Evolutionary conservation across 2,888 invertebrate species (phyloP).

Genomic region (Orthonychiurus folsomi): DNA sequence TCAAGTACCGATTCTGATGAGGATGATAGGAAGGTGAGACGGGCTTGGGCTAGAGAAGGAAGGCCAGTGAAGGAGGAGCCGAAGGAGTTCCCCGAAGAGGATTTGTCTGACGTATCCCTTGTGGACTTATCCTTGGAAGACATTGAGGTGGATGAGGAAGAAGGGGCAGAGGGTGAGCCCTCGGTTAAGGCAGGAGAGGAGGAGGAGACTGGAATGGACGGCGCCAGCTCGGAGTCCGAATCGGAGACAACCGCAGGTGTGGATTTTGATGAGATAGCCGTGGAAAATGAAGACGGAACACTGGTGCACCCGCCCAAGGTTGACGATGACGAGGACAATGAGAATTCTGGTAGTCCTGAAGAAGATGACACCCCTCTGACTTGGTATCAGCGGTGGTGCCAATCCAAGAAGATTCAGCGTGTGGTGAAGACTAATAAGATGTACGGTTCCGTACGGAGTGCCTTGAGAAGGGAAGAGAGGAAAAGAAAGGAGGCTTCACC

Average conservation of each 20-base stretch:
- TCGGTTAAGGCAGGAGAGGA: conserved; percentile 1
- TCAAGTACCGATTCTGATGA: conserved; percentile 3
- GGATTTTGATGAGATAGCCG: not conserved
- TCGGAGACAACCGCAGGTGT: conserved; percentile 8
- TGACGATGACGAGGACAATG: not conserved
- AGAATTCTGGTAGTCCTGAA: not conserved
- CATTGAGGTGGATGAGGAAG: conserved; percentile 12
- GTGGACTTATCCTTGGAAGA: conserved; percentile 4
- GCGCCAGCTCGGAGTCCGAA: conserved; percentile 16
- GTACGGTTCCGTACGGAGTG: conserved; percentile 38
- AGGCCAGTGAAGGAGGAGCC: not conserved
- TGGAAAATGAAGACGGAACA: not conserved
- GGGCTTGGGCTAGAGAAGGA: not conserved
- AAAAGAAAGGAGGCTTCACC: conserved; percentile 8
- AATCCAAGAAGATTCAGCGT: conserved; percentile 41
- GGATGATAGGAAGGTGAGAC: not conserved
- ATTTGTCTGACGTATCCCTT: not conserved
- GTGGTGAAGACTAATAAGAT: conserved; percentile 41
- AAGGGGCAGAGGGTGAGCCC: not conserved
- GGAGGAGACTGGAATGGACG: not conserved
- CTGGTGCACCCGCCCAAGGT: not conserved
- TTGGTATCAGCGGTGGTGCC: conserved; percentile 42
- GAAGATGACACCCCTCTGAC: conserved; percentile 33
- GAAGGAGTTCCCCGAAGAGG: conserved; percentile 5
- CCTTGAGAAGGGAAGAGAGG: conserved; percentile 25